Evolutionary conservation across 2,888 invertebrate species (phyloP), one percentile per base, ranked within the genome.

Genomic region (Spodoptera littoralis): DNA sequence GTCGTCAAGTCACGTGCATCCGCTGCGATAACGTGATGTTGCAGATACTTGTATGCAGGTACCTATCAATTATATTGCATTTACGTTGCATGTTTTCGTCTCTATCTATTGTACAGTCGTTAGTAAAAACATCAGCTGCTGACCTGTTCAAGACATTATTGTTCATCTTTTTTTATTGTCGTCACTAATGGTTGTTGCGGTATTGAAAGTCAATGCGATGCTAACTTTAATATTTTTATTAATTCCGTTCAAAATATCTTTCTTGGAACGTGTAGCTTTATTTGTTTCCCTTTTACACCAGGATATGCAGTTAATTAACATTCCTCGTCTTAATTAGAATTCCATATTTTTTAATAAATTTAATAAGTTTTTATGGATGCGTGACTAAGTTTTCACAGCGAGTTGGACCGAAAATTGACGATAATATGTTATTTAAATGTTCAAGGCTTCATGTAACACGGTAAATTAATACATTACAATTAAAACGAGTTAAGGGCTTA

Each of bases 1-100:
- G 47, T 42, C 42, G 52, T 42, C 11, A 60, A 52, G 73, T 76
- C 77, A 82, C 81, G 78, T 73, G 79, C 49, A 56, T 24, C 43
- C 54, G 61, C 65, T 73, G 65, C 71, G 59, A 60, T 51, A 59
- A 49, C 45, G 60, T 52, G 59, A 62, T 65, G 62, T 50, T 58
- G 55, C 62, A 55, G 45, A 44, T 56, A 65, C 53, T 36, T 36
- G 9, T 36, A 45, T 44, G 22, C 49, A 57, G 43, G 42, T 55
- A 47, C 13, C 27, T 27, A 27, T 27, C 46, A 55, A 66, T 78
- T 65, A 68, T 65, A 68, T 65, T 63, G 66, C 64, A 36, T 64
- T 24, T 48, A 42, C 27, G 41, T 77, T 65, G 68, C 65, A 64
- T 71, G 74, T 63, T 62, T 64, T 57, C 48, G 48, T 48, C 46